phyloP scores from a whole-genome alignment of 2,113 vertebrate species.

The Miniopterus natalensis region DNA sequence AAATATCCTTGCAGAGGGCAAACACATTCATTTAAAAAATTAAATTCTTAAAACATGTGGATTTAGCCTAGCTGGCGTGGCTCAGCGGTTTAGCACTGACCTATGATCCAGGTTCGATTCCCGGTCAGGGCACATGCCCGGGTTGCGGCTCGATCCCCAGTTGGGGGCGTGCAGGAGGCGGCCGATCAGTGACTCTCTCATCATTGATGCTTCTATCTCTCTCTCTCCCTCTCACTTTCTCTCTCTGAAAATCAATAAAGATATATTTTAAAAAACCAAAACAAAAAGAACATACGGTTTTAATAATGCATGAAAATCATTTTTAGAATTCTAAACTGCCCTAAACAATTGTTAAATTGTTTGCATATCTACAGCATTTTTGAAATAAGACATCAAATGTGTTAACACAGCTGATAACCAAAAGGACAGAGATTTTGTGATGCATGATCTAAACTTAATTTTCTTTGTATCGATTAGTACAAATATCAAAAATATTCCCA shows the following conservation, averaged over 20 bases:
- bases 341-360: not conserved
- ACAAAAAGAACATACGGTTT: not conserved
- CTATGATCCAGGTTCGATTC: too few relatives aligned
- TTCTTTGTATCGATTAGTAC: not conserved
- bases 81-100: too few relatives aligned
- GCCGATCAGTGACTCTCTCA: too few relatives aligned
- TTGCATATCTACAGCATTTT: not conserved
- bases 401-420: not conserved
- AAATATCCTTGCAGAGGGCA: not conserved
- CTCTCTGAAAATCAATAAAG: too few relatives aligned
- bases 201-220: too few relatives aligned
- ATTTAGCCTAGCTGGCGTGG: not conserved
- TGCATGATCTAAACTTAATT: not conserved
- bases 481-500: not conserved
- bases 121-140: too few relatives aligned
- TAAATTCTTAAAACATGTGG: not conserved
- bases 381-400: not conserved
- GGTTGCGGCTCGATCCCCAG: too few relatives aligned
- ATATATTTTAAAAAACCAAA: too few relatives aligned
- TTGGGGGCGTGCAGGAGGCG: too few relatives aligned
- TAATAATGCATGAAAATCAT: not conserved
- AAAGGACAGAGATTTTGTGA: not conserved
- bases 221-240: too few relatives aligned
- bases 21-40: not conserved
- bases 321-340: slow-evolving; percentile 11